Evolutionary conservation across 2,113 vertebrate species (phyloP).

Genomic region (Erythrolamprus reginae): DNA sequence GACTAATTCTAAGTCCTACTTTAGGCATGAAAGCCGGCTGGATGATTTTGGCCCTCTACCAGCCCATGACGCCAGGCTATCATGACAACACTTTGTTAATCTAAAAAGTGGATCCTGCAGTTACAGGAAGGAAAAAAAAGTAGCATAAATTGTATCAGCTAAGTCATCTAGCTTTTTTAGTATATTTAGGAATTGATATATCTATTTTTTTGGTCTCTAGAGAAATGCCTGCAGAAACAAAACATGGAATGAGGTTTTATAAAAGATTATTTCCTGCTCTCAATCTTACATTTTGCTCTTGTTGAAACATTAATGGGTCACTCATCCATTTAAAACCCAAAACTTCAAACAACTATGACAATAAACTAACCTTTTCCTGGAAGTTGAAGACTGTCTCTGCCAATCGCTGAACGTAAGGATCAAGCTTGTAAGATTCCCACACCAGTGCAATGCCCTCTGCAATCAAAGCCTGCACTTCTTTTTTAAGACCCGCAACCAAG

Average conservation of each 20-base stretch:
- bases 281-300: background rate
- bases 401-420: slow-evolving; percentile 93
- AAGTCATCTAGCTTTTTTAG: background rate
- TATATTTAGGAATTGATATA: background rate
- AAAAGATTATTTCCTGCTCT: background rate
- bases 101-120: background rate
- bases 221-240: background rate
- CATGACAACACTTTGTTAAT: background rate
- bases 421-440: slow-evolving; percentile 98
- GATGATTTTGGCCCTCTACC: background rate
- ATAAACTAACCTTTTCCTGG: slow-evolving; percentile 86
- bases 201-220: background rate
- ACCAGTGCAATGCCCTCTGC: slow-evolving; percentile 94
- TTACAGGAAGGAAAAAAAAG: background rate
- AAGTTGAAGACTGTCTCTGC: slow-evolving; percentile 98
- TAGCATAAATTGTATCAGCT: background rate
- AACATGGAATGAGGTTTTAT: background rate
- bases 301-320: background rate
- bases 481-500: slow-evolving; percentile 92
- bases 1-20: background rate
- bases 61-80: background rate
- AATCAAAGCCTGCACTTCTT: slow-evolving; percentile 92
- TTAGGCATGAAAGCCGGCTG: background rate
- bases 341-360: background rate
- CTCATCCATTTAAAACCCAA: background rate